These are phyloP conservation scores for Eupleurogrammus muticus DNA, from an alignment of 2,797 vertebrate genomes.

Conservation along the genomic window DNA sequence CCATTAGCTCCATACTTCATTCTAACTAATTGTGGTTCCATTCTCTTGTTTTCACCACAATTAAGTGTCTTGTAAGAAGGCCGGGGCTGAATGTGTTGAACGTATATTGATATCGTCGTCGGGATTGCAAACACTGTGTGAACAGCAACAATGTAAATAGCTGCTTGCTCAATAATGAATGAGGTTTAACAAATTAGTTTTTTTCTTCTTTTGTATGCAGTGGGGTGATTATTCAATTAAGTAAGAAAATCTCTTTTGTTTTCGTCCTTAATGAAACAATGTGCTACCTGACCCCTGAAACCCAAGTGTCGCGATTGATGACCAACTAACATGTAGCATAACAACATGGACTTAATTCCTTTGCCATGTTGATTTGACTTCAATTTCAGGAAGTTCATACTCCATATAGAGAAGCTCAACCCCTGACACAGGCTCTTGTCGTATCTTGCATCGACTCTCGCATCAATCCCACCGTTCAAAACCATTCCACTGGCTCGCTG, in stretches of 20 bases:
- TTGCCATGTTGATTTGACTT: too few species aligned
- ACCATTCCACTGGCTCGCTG: too few species aligned
- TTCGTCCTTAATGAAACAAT: not conserved
- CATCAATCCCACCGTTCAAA: too few species aligned
- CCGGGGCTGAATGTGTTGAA: slow-evolving; percentile 30
- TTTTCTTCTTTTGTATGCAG: slow-evolving; percentile 18
- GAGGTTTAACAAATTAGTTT: slow-evolving; percentile 52
- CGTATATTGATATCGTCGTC: slow-evolving; percentile 37
- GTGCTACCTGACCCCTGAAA: not conserved
- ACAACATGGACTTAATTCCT: too few species aligned
- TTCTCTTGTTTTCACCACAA: slow-evolving; percentile 55
- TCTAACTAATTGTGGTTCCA: slow-evolving; percentile 33
- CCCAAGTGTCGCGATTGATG: too few species aligned
- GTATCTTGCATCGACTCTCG: too few species aligned
- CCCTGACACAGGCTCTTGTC: too few species aligned
- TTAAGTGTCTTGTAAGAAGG: slow-evolving; percentile 53
- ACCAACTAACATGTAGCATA: too few species aligned
- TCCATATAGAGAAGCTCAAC: too few species aligned
- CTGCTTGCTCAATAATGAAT: slow-evolving; percentile 50
- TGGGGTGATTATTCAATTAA: slow-evolving; percentile 14
- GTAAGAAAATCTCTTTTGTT: slow-evolving; percentile 14
- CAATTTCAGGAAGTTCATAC: too few species aligned
- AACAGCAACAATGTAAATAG: slow-evolving; percentile 26
- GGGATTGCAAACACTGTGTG: slow-evolving; percentile 45
- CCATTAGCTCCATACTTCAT: slow-evolving; percentile 63